Evolutionary conservation across 2,113 vertebrate genomes (phyloP), one percentile per base, ranked within the genome.

Genomic region (Eulemur rufifrons): DNA sequence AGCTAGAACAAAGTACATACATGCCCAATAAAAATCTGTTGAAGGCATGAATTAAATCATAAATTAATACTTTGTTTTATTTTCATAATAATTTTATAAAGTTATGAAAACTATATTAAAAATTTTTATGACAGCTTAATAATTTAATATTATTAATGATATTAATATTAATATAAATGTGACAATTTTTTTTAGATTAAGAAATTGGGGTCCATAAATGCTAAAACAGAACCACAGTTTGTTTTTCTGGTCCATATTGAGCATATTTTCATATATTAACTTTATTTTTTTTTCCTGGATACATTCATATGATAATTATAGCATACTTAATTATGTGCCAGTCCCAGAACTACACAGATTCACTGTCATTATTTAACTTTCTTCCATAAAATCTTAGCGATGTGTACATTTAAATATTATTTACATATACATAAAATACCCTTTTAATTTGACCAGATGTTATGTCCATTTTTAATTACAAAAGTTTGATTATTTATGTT

Each of bases 331-430:
- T 21, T 50, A 2, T 64, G 4, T 78, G 3, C 2, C 27, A 52
- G 0, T 66, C 20, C 45, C 25, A 37, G 1, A 5, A 39, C 6
- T 81, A 11, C 0, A 14, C 39, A 8, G 12, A 81, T 32, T 73
- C 13, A 81, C 2, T 39, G 71, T 95, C 4, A n/a, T 45, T 84
- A 85, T 71, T 80, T 91, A 64, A 88, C 15, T 74, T 63, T 68
- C 80, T 64, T 12, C 50, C 5, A 74, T 69, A n/a, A 77, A 71
- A 77, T 89, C 4, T 80, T 78, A 37, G 66, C 12, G 13, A 68
- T 76, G 4, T 42, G 59, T 69, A 10, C n/a, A 64, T 76, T 74
- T 78, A 91, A 84, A 76, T 56, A 50, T 37, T 42, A n/a, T 42
- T 56, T 59, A 81, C 3, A 29, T 29, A 71, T 42, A 71, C 87